Base-by-base conservation (phyloP, 2,888 invertebrate species). In the Chrysina gloriosa region DNA sequence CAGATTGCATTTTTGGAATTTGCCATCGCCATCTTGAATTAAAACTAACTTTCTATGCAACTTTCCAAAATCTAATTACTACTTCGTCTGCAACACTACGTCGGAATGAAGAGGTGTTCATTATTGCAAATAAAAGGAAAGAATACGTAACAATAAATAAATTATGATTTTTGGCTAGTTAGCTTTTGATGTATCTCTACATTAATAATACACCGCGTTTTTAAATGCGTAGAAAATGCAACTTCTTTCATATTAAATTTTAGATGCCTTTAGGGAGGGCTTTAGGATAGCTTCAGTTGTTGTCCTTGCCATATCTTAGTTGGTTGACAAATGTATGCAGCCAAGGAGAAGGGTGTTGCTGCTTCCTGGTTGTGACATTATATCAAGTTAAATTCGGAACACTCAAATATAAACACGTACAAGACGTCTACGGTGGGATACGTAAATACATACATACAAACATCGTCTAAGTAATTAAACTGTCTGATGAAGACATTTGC, bases 271-370 rank as follows among this genome's bases (percentile, higher is more conserved):
- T n/a, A n/a, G n/a, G n/a, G n/a, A n/a, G 27, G 42, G 42, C 16
- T 23, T 42, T 42, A 42, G 29, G 31, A 27, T 16, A 11, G 27
- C 31, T 9, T 3, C n/a, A 42, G 42, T 58, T 58, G 58, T 58
- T 25, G 39, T 27, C 42, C n/a, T 23, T 25, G 29, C 16, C 58
- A 27, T 42, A 42, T 42, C 42, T 58, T 58, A 58, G 39, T 25
- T 14, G 16, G 58, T 58, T 58, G 58, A 58, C 58, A 58, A 58
- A 58, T 58, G 27, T 58, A 58, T 27, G 58, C 58, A 58, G 42
- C 58, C 58, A 42, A 42, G 58, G 42, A 42, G 58, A 58, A 58
- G 42, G 27, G 25, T 19, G n/a, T n/a, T 42, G 58, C 14, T 36
- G 23, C 58, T 42, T 58, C 23, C 58, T 58, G 58, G 9, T 58